Evolutionary conservation across 2,797 vertebrate genomes (phyloP).

Genomic region (Lepilemur septentrionalis): DNA sequence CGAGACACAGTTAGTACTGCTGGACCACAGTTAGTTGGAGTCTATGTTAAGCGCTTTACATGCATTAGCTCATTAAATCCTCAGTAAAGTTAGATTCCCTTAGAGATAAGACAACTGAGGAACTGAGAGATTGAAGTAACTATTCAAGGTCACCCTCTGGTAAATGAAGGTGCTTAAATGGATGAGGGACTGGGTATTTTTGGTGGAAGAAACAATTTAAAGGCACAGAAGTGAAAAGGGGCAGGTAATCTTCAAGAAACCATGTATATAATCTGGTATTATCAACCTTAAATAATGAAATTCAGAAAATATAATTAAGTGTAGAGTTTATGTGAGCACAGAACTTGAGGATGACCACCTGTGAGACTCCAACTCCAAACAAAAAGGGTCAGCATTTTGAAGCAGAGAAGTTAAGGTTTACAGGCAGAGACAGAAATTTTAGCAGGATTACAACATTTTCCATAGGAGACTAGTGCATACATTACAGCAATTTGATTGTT

Average conservation of each 20-base stretch:
- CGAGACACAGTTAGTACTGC: neutral
- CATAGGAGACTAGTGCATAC: neutral
- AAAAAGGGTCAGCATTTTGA: neutral
- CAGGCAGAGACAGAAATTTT: neutral
- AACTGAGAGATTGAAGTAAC: neutral
- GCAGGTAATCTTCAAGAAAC: neutral
- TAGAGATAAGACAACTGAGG: constrained; percentile 6
- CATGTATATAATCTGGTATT: neutral
- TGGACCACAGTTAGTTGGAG: neutral
- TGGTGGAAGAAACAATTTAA: neutral
- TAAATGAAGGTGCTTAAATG: neutral
- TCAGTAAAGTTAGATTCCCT: neutral
- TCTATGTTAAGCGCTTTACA: neutral
- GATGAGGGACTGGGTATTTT: neutral
- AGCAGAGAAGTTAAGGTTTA: neutral
- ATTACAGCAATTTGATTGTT: neutral
- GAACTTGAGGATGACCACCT: neutral
- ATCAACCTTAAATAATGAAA: neutral
- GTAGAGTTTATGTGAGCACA: neutral
- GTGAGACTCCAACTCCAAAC: neutral
- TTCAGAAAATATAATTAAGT: neutral
- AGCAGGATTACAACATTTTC: neutral
- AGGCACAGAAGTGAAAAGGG: neutral
- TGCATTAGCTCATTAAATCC: constrained; percentile 12
- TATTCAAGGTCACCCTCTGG: neutral